Base-by-base conservation (phyloP, 2,113 vertebrate species). In the Solea solea region DNA sequence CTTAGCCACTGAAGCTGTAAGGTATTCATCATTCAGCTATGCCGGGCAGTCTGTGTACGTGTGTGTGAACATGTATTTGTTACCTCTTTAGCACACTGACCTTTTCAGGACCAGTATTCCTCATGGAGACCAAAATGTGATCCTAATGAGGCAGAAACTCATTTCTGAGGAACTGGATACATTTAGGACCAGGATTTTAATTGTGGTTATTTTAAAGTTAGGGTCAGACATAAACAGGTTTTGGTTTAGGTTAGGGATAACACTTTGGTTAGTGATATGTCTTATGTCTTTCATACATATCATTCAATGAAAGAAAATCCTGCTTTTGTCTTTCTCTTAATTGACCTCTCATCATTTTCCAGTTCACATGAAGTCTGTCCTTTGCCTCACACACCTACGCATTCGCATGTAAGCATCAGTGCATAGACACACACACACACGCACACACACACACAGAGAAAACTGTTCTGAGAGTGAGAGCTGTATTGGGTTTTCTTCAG, bases 401-500 rank as follows among this genome's bases (percentile, higher is more conserved):
- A 74, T 70, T 81, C 72, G 69, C 66, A 67, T 73, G 62, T 63
- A 48, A 39, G 25, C 46, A 50, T 56, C 27, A 42, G 44, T 14
- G 45, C 45, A 48, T 14, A 5, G 14, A 13, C 1, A 48, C 45
- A 48, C 27, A 71, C 21, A 57, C 46, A 66, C 60, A 66, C 46
- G 44, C 27, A 50, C 34, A 62, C 63, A 69, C 49, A 76, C 54
- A 65, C 51, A 65, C 2, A 80, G 56, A 80, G 76, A 76, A 85
- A 82, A 63, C 74, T 74, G 78, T 74, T 76, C 87, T 74, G 87
- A 85, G 78, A 88, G 88, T 67, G 79, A 81, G 74, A 76, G 81
- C 85, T 89, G 90, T 91, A 90, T 90, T 91, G 90, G 92, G 92
- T 92, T 93, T 93, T 94, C 92, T 94, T 92, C 92, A 94, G 94